Evolutionary conservation across 2,797 vertebrate genomes (phyloP).

Genomic region (Syndactyla subalaris): DNA sequence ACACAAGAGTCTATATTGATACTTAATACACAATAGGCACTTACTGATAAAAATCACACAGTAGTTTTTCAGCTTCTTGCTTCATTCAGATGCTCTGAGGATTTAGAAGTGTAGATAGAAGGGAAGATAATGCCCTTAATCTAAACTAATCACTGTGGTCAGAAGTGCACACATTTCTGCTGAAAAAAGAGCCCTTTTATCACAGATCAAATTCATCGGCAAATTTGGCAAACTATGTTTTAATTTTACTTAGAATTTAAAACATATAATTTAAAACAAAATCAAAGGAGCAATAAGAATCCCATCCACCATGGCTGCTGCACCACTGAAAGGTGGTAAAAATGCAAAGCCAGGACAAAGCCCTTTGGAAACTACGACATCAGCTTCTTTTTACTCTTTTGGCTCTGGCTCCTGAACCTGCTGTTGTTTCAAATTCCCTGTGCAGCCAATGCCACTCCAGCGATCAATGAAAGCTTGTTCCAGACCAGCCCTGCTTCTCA

Average conservation of each 20-base stretch:
- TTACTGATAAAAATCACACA: not conserved
- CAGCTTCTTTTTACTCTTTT: not conserved
- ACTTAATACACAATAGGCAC: not conserved
- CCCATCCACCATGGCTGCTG: not conserved
- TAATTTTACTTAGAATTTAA: not conserved
- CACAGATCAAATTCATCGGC: not conserved
- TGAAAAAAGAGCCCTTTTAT: not conserved
- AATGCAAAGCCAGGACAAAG: not conserved
- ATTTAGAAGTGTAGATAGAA: not conserved
- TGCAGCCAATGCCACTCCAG: conserved; percentile 22
- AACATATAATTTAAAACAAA: not conserved
- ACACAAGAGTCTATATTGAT: not conserved
- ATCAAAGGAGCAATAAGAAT: too few relatives aligned
- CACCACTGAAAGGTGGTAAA: not conserved
- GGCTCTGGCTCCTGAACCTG: conserved; percentile 13
- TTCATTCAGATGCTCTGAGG: not conserved
- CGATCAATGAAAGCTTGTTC: conserved; percentile 53
- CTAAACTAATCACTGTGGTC: not conserved
- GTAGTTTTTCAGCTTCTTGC: not conserved
- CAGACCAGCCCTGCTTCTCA: conserved; percentile 11
- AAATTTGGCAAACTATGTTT: not conserved
- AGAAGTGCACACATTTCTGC: not conserved
- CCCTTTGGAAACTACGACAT: not conserved
- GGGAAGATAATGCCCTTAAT: not conserved
- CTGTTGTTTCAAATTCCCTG: conserved; percentile 39